Evolutionary conservation across 2,888 invertebrate genomes (phyloP), one percentile per base, ranked within the genome.

Genomic region (Rhagonycha lutea): DNA sequence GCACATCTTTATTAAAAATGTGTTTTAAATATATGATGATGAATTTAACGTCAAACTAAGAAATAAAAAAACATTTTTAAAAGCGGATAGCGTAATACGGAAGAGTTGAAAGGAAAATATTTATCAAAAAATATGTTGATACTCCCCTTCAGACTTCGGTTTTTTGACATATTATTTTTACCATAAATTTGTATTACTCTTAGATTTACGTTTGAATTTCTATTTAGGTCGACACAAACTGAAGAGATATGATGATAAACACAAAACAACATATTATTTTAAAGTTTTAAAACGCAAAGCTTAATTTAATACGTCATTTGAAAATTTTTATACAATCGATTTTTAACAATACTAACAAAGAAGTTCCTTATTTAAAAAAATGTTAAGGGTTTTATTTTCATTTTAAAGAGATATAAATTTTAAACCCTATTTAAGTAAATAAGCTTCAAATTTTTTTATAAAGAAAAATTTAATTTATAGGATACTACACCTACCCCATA

Each of bases 121-220:
- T 47, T 65, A 24, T 65, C 63, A 24, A 65, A 24, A 65, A 65
- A n/a, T 65, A 65, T 65, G 63, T 65, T 24, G n/a, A 65, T 65
- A 24, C 26, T 65, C 26, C 63, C 23, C 26, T 65, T 65, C 18
- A n/a, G 12, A 65, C 26, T 65, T 65, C 26, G 24, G 23, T 24
- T 65, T 62, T 65, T 65, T 65, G 63, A 65, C 63, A 65, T 65
- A 65, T 65, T 65, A 65, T 26, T 65, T 65, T 24, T 65, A 26
- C n/a, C 63, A 26, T 65, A 65, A 65, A 65, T 65, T 65, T 47
- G 47, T 47, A 47, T 47, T 47, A 47, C 47, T 47, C 47, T 47
- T 26, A 65, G 63, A 65, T 65, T 65, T 65, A 65, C 63, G 47
- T 47, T 47, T 47, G 47, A 47, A 65, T 65, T 65, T 65, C n/a